These are phyloP conservation scores for Cartodere bifasciata DNA, from an alignment of 2,888 invertebrate genomes.

Conservation along the genomic window DNA sequence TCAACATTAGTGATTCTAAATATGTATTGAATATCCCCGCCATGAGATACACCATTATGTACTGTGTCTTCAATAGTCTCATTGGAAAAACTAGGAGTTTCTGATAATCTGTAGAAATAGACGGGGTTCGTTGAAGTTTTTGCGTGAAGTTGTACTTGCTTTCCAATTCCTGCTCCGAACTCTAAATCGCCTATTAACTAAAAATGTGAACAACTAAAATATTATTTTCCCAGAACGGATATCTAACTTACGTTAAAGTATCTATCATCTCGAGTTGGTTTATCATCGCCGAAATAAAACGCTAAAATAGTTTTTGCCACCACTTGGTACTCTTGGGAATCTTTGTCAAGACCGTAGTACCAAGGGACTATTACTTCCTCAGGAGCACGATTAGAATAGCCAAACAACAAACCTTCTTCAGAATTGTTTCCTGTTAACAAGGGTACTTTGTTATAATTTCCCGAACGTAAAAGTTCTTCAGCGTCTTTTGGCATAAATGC, in stretches of 20 bases:
- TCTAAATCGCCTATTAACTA: slow-evolving; percentile 16
- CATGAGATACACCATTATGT: too few species aligned
- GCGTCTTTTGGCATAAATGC: slow-evolving; percentile 26
- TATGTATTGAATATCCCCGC: too few species aligned
- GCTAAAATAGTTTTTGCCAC: slow-evolving; percentile 20
- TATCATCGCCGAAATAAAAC: slow-evolving; percentile 24
- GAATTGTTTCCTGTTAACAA: slow-evolving; percentile 28
- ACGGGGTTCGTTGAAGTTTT: slow-evolving; percentile 21
- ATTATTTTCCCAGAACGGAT: too few species aligned
- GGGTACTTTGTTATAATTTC: slow-evolving; percentile 28
- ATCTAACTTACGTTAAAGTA: slow-evolving; percentile 5
- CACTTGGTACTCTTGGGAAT: slow-evolving; percentile 16
- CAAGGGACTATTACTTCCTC: slow-evolving; percentile 20
- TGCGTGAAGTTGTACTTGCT: slow-evolving; percentile 19
- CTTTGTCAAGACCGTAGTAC: slow-evolving; percentile 19
- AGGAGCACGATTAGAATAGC: slow-evolving; percentile 14
- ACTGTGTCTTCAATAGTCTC: too few species aligned
- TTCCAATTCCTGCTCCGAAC: slow-evolving; percentile 20
- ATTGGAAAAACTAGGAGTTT: too few species aligned
- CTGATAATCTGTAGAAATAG: slow-evolving; percentile 25
- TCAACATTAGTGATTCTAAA: too few species aligned
- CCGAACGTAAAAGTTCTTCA: slow-evolving; percentile 21
- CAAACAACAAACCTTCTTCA: slow-evolving; percentile 26
- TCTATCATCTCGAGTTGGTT: slow-evolving; percentile 11
- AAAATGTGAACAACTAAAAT: slow-evolving; percentile 4